Conservation (phyloP, 2,113 vertebrate genomes). For the Talpa occidentalis region DNA sequence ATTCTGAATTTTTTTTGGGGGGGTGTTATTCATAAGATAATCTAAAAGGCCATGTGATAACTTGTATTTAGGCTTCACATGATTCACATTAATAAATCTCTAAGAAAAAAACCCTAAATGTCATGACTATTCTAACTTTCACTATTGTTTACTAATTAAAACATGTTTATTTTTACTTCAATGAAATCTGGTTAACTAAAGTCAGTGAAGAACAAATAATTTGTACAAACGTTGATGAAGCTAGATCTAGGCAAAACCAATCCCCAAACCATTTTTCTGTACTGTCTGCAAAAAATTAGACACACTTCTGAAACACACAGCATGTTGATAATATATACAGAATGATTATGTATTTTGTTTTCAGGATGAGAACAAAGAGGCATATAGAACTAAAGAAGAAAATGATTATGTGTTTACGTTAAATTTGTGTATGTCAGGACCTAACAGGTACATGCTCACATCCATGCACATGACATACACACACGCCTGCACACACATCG, state of each 20-base stretch:
- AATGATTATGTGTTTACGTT: background rate
- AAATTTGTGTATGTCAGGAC: background rate
- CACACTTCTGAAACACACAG: background rate
- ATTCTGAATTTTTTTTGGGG: background rate
- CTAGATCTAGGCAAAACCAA: background rate
- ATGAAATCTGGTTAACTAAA: slow-evolving; percentile 25
- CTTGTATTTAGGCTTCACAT: background rate
- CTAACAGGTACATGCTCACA: background rate
- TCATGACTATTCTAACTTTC: background rate
- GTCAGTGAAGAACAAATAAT: background rate
- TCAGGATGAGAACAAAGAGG: background rate
- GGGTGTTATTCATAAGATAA: background rate
- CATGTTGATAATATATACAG: background rate
- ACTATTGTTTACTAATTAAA: background rate
- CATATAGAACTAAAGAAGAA: slow-evolving; percentile 32
- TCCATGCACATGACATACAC: background rate
- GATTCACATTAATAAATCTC: background rate
- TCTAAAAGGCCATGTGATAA: background rate
- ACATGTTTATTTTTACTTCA: background rate
- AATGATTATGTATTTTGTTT: background rate
- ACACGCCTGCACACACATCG: background rate
- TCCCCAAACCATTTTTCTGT: background rate
- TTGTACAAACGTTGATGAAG: slow-evolving; percentile 18
- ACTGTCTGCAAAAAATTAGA: background rate
- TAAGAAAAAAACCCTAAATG: slow-evolving; percentile 35